Evolutionary conservation across 2,888 invertebrate species (phyloP), one percentile per base, ranked within the genome.

Genomic region (Colletes collaris): DNA sequence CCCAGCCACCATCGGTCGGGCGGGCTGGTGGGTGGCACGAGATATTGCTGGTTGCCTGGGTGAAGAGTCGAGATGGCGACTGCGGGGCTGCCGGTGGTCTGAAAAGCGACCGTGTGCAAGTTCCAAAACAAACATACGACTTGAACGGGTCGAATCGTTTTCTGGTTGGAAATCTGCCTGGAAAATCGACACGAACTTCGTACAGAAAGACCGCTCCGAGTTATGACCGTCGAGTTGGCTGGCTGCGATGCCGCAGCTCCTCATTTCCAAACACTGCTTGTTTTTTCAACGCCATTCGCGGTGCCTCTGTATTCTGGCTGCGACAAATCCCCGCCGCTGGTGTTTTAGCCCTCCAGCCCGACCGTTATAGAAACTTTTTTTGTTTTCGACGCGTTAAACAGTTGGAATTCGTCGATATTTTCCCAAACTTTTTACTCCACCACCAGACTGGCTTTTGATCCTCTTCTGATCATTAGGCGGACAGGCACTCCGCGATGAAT

Each of bases 111-210:
- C 74, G 76, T 79, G 86, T 71, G 81, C 84, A 81, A 78, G 72
- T 83, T 86, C 84, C 86, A 86, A 86, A 86, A 84, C 86, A 86
- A 86, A 86, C 83, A 86, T 84, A 83, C 86, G 86, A 86, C 82
- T 83, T 81, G 74, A 81, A 84, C 86, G 72, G 76, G 50, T 40
- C 58, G 86, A 83, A 86, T 81, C 83, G 86, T 75, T 86, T 86
- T 82, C 84, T 72, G 84, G 81, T 76, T 82, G 79, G 82, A 86
- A 79, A 71, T 64, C 83, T 79, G 82, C 84, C 86, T 62, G 82
- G 64, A 79, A 78, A 77, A 84, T 80, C 69, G 78, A 55, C 77
- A 66, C 78, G 71, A 66, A 66, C 46, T 74, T 69, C 56, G 60
- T 46, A 62, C 53, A 55, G 68, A 69, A 58, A 73, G 70, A 59